Base-by-base conservation (phyloP, 1,140 invertebrate species). In the Scaptodrosophila lebanonensis region DNA sequence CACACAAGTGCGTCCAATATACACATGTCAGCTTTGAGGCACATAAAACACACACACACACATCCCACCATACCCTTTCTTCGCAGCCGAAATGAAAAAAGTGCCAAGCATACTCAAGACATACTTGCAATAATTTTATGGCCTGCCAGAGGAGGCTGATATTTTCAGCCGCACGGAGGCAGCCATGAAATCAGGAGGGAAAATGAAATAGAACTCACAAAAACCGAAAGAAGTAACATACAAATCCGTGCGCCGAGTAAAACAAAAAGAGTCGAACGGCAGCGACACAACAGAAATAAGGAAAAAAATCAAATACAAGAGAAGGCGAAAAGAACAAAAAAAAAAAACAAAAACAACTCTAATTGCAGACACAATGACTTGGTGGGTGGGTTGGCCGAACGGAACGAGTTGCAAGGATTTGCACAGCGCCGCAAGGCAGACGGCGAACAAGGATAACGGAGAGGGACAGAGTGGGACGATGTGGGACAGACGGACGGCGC, bases 41-140 rank as follows among this genome's bases (percentile, higher is more conserved):
- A 64, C 63, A 77, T 77, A 77, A 77, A 77, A 77, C 47, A 25
- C 22, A 25, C 22, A 25, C 3, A 25, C 22, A 8, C 22, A 3
- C 22, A 4, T 4, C 22, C 22, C 3, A 25, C 22, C 3, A 73
- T 79, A 77, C 75, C 75, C 75, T 66, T 73, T 56, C 68, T 43
- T 22, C 35, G 33, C 51, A 32, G n/a, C 38, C 30, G 47, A 71
- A 53, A 63, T 56, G 64, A 65, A 68, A 71, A 67, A 68, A 79
- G 73, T 82, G 75, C 64, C 68, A 61, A 58, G 75, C 73, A 72
- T 79, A 68, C 73, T 82, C 75, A 77, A 77, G 73, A 79, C 73
- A 77, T 77, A 77, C 73, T 79, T 77, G 73, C 73, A 77, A 77
- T 77, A 77, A 82, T 73, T 77, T 77, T 77, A 77, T 77, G 73